Evolutionary conservation across 2,888 invertebrate species (phyloP).

Genomic region (Geotrupes spiniger): DNA sequence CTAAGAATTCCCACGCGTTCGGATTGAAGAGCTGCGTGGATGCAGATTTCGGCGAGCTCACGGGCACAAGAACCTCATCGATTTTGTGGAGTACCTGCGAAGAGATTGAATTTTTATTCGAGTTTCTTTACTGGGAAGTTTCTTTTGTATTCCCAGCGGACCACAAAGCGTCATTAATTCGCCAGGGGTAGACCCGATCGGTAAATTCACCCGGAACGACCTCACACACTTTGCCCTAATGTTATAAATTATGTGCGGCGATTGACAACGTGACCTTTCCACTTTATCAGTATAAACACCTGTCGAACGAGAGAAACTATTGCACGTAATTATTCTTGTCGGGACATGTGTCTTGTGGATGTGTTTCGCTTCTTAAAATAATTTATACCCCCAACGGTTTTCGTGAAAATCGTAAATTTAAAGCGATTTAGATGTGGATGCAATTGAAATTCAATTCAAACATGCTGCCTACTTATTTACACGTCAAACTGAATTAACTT

Average conservation of each 20-base stretch:
- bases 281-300: no score
- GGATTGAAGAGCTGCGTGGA: conserved; percentile 70
- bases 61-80: conserved; percentile 81
- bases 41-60: conserved; percentile 61
- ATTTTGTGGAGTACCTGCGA: conserved; percentile 79
- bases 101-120: conserved; percentile 3
- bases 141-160: conserved; percentile 15
- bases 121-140: neutral
- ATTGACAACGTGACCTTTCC: no score
- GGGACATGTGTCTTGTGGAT: no score
- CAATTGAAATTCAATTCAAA: no score
- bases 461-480: no score
- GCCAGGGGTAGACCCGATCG: conserved; percentile 11
- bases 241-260: neutral
- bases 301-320: no score
- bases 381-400: no score
- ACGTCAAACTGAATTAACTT: no score
- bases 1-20: conserved; percentile 76
- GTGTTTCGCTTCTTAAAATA: no score
- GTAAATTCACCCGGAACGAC: conserved; percentile 14
- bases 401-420: no score
- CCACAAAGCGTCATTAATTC: conserved; percentile 24
- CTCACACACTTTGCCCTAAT: conserved; percentile 16
- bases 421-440: no score
- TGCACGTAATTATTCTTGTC: no score